Evolutionary conservation across 2,797 vertebrate genomes (phyloP).

Genomic region (Chelmon rostratus): DNA sequence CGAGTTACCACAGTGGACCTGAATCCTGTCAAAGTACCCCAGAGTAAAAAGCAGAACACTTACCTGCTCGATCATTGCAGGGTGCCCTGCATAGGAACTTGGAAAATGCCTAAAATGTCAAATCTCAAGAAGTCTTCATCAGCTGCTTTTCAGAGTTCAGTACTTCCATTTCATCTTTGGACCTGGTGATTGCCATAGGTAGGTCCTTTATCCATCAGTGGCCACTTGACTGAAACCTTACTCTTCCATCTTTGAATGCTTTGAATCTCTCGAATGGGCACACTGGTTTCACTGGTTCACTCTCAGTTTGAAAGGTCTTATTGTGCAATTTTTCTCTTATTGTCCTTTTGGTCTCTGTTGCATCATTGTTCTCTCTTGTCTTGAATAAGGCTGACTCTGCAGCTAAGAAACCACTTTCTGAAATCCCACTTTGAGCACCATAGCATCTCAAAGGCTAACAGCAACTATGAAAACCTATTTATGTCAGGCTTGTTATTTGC

Average conservation of each 20-base stretch:
- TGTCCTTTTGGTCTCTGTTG: conserved; percentile 33
- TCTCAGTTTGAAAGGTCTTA: conserved; percentile 27
- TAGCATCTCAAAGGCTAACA: conserved; percentile 1
- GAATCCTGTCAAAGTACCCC: conserved; percentile 28
- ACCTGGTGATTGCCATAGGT: conserved; percentile 29
- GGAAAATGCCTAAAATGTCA: conserved; percentile 42
- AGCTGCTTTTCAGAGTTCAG: conserved; percentile 40
- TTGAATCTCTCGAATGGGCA: conserved; percentile 13
- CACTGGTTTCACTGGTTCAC: conserved; percentile 33
- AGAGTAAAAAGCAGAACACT: conserved; percentile 25
- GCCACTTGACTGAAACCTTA: conserved; percentile 41
- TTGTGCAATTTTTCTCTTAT: conserved; percentile 26
- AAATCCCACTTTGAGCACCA: conserved; percentile 39
- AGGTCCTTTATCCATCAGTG: conserved; percentile 34
- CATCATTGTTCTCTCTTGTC: conserved; percentile 12
- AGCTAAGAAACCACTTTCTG: conserved; percentile 29
- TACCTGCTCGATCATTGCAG: conserved; percentile 18
- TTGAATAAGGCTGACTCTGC: conserved; percentile 7
- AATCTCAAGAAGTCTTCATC: conserved; percentile 25
- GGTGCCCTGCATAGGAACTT: conserved; percentile 21
- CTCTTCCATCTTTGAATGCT: conserved; percentile 47
- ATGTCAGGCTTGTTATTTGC: conserved; percentile 40
- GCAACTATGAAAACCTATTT: conserved; percentile 45
- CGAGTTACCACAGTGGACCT: conserved; percentile 20
- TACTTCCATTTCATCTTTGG: conserved; percentile 50